Conservation (phyloP, 2,113 vertebrate species). For the Malurus elegans region DNA sequence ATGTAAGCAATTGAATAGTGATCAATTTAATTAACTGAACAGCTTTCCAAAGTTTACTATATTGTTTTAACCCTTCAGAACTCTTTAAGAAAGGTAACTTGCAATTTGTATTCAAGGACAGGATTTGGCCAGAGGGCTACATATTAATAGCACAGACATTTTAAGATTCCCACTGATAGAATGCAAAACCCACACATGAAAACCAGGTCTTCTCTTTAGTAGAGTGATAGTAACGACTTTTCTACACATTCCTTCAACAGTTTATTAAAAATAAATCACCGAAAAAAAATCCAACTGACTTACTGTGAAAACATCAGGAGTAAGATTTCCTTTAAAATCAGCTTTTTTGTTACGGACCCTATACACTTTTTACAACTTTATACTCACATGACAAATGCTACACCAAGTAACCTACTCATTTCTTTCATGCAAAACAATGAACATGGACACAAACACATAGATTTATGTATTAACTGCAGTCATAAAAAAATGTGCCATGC, state of each 20-base stretch:
- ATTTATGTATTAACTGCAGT: neutral
- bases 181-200: neutral
- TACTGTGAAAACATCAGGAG: neutral
- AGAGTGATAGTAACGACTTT: neutral
- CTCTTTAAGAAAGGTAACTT: constrained; percentile 40
- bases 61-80: constrained; percentile 71
- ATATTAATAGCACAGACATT: neutral
- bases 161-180: neutral
- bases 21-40: constrained; percentile 94
- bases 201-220: neutral
- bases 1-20: constrained; percentile 89
- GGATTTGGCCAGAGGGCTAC: neutral
- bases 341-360: neutral
- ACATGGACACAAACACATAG: neutral
- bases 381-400: neutral
- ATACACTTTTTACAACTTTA: neutral
- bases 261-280: neutral
- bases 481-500: neutral
- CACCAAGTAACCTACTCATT: neutral
- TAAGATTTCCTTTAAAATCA: constrained; percentile 30
- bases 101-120: constrained; percentile 21
- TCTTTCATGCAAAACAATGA: neutral
- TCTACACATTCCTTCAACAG: neutral
- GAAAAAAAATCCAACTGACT: neutral
- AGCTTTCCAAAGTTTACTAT: constrained; percentile 83